A percentile compares a stretch with the other conserved stretches of the same genome.
Evolutionary conservation across 2,888 invertebrate species (phyloP).

Genomic region (Rhagonycha lutea): DNA sequence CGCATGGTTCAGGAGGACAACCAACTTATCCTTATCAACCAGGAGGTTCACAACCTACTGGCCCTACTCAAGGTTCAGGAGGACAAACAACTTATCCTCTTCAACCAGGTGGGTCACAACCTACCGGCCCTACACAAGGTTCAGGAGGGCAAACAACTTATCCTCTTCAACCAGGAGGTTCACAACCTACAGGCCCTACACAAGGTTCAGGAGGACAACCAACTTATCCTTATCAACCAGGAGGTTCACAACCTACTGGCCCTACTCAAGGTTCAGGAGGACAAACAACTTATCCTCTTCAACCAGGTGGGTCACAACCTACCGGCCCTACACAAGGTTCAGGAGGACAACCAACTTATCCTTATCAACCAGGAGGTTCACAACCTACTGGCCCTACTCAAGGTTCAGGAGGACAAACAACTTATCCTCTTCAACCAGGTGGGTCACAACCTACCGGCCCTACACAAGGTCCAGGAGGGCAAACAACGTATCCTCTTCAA

Average conservation of each 20-base stretch:
- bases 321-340: slow-evolving; percentile 8
- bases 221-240: slow-evolving; percentile 13
- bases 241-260: slow-evolving; percentile 3
- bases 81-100: slow-evolving; percentile 3
- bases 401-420: not conserved
- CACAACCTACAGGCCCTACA: slow-evolving; percentile 20
- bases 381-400: not conserved
- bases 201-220: slow-evolving; percentile 8
- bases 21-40: not conserved
- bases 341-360: slow-evolving; percentile 23
- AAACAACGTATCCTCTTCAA: not conserved
- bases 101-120: slow-evolving; percentile 14
- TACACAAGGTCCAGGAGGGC: not conserved
- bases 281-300: slow-evolving; percentile 9
- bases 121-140: not conserved
- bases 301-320: slow-evolving; percentile 5
- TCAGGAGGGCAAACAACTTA: not conserved
- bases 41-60: slow-evolving; percentile 10
- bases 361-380: slow-evolving; percentile 5
- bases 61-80: not conserved
- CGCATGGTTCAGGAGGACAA: not conserved
- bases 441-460: not conserved
- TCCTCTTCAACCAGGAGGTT: slow-evolving; percentile 13
- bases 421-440: not conserved
- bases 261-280: not conserved